Evolutionary conservation across 35 echinoderm and acorn worm genomes (phyloP).

Genomic region (Apostichopus parvimensis): DNA sequence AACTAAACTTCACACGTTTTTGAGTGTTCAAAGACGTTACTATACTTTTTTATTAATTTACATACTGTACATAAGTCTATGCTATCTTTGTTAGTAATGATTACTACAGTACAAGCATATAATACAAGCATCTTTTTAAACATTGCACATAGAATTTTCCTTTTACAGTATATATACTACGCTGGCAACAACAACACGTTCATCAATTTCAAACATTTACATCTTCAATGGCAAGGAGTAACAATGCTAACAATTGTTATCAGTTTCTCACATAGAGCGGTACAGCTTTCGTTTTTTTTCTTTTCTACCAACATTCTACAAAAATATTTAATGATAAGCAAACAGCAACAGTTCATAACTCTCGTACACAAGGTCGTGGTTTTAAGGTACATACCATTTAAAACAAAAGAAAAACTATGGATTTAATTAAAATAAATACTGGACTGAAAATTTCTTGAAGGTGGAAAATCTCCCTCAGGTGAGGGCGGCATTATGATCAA

Average conservation of each 20-base stretch:
- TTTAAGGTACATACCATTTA: too few species aligned
- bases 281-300: too few species aligned
- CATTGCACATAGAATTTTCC: slow-evolving; percentile 17
- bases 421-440: too few species aligned
- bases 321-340: too few species aligned
- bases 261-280: too few species aligned
- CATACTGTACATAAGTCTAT: slow-evolving; percentile 18
- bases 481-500: too few species aligned
- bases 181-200: neutral
- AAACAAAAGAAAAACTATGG: too few species aligned
- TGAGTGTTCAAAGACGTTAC: slow-evolving; percentile 12
- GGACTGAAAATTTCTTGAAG: too few species aligned
- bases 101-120: slow-evolving; percentile 9
- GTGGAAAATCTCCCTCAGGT: too few species aligned
- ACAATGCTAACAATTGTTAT: neutral
- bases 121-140: slow-evolving; percentile 8
- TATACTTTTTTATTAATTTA: slow-evolving; percentile 21
- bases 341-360: too few species aligned
- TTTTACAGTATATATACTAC: slow-evolving; percentile 9
- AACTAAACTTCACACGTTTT: neutral
- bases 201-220: neutral
- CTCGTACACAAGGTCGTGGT: neutral
- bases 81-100: slow-evolving; percentile 2
- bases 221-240: slow-evolving; percentile 8
- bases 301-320: too few species aligned